Percentiles rank a stretch among this genome's conserved stretches.
Evolutionary conservation across 2,113 vertebrate genomes (phyloP).

Genomic region (Pachyramphus minor): DNA sequence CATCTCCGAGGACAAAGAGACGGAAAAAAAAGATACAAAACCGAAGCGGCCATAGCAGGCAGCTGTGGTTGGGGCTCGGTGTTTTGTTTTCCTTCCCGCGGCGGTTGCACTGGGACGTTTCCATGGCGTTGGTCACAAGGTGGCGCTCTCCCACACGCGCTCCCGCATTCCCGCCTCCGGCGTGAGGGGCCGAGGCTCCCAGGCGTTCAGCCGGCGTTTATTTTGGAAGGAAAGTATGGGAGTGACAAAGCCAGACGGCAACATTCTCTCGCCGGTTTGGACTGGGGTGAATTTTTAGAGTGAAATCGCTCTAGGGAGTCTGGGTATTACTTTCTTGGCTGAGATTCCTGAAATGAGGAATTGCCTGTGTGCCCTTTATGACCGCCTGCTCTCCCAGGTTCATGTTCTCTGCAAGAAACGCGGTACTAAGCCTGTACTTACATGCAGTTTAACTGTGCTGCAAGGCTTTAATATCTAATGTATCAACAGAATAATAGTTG

Average conservation of each 20-base stretch:
- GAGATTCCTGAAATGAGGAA: neutral
- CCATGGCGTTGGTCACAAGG: neutral
- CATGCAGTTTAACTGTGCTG: neutral
- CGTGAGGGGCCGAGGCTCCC: neutral
- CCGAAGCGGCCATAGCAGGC: rapidly evolving
- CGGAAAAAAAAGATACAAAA: rapidly evolving
- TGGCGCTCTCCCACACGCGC: constrained; percentile 14
- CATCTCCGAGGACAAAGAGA: neutral
- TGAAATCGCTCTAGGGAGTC: neutral
- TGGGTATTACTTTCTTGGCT: neutral
- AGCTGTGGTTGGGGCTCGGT: no score
- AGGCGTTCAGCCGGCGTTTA: neutral
- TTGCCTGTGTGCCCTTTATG: neutral
- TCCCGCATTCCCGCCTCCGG: neutral
- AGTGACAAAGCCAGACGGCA: neutral
- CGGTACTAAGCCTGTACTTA: neutral
- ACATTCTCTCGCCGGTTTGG: rapidly evolving
- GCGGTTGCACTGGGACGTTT: neutral
- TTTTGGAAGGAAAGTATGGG: neutral
- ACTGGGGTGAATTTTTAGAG: neutral
- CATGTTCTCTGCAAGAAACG: neutral
- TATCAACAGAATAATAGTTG: neutral
- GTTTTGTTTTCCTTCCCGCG: rapidly evolving
- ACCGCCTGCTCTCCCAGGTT: neutral
- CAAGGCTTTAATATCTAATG: neutral